A percentile compares a stretch with the other conserved stretches of the same genome.
Evolutionary conservation across 1,140 invertebrate genomes (phyloP).

Genomic region (Halesus radiatus): DNA sequence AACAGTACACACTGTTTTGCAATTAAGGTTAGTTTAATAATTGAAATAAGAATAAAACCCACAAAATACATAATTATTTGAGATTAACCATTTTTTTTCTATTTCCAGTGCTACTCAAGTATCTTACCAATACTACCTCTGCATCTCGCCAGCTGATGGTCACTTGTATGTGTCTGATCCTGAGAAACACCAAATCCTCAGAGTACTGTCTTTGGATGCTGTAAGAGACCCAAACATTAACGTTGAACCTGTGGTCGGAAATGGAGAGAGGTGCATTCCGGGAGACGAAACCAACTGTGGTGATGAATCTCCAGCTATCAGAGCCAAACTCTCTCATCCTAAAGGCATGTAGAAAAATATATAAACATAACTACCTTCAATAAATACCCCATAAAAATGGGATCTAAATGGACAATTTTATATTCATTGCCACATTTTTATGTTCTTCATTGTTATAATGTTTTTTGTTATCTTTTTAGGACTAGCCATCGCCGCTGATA

Average conservation of each 20-base stretch:
- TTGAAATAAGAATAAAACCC: slow-evolving; percentile 1
- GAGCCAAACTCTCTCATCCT: slow-evolving; percentile 94
- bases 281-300: slow-evolving; percentile 92
- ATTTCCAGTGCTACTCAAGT: slow-evolving; percentile 88
- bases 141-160: slow-evolving; percentile 94
- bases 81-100: background rate
- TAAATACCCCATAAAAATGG: too few species aligned
- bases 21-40: slow-evolving; percentile 80
- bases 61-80: too few species aligned
- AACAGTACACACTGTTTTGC: slow-evolving; percentile 92
- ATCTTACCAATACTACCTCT: slow-evolving; percentile 95
- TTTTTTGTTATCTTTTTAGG: slow-evolving; percentile 66
- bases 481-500: slow-evolving; percentile 90
- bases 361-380: too few species aligned
- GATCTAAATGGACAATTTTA: too few species aligned
- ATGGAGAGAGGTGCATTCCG: slow-evolving; percentile 95
- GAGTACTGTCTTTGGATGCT: slow-evolving; percentile 80
- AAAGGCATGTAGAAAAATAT: slow-evolving; percentile 78
- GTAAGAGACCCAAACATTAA: slow-evolving; percentile 87
- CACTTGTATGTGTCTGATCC: slow-evolving; percentile 97
- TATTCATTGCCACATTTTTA: too few species aligned
- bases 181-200: slow-evolving; percentile 89
- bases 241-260: slow-evolving; percentile 92
- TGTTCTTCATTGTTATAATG: too few species aligned
- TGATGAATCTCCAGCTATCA: slow-evolving; percentile 90